These are phyloP conservation scores for Zaprionus vittiger DNA, from an alignment of 1,140 invertebrate genomes.

Conservation along the genomic window DNA sequence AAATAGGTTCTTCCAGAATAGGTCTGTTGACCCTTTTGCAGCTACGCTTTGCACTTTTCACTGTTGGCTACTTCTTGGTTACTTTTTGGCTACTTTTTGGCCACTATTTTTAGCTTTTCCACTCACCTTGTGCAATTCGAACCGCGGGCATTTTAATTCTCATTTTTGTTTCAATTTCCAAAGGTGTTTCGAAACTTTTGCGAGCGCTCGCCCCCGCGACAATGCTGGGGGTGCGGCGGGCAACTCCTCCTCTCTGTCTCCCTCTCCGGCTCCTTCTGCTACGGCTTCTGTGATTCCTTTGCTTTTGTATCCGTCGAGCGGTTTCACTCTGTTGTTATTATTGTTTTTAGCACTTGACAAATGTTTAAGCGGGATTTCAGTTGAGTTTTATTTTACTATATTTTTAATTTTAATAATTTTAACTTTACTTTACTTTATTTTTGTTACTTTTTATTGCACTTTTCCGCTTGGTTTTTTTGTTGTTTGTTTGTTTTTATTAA, in stretches of 20 bases:
- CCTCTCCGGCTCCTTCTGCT: constrained; percentile 17
- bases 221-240: constrained; percentile 42
- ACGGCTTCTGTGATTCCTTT: constrained; percentile 23
- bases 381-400: constrained; percentile 8
- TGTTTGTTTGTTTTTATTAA: constrained; percentile 10
- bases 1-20: neutral
- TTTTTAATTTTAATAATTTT: constrained; percentile 5
- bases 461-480: constrained; percentile 29
- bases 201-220: constrained; percentile 56
- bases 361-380: constrained; percentile 25
- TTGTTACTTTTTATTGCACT: constrained; percentile 29
- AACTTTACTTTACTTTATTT: constrained; percentile 14
- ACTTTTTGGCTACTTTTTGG: constrained; percentile 1
- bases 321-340: neutral
- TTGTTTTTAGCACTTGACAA: constrained; percentile 29
- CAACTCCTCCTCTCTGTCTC: constrained; percentile 32
- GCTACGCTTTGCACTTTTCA: neutral
- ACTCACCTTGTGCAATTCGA: constrained; percentile 95
- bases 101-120: neutral
- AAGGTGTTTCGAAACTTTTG: constrained; percentile 64
- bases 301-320: too few species aligned
- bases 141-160: constrained; percentile 98
- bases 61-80: constrained; percentile 11
- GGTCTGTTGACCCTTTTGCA: neutral
- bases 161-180: constrained; percentile 89